Conservation (phyloP, 2,113 vertebrate species). For the Larimichthys crocea region DNA sequence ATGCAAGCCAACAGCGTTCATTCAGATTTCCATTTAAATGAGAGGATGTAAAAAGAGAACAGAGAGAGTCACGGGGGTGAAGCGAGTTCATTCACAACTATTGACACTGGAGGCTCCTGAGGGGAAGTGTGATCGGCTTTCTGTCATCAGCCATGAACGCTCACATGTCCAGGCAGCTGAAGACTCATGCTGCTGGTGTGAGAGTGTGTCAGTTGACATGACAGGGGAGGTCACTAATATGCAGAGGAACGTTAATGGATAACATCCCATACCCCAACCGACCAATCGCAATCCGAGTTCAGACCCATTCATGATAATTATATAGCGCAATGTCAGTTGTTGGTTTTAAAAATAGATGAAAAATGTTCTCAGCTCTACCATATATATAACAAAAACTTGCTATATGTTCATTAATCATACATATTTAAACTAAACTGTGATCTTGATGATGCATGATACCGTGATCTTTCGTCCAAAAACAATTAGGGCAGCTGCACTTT, state of each 20-base stretch:
- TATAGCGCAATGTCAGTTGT: not conserved
- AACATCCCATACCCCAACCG: constrained; percentile 23
- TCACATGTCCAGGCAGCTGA: constrained; percentile 66
- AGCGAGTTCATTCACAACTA: constrained; percentile 70
- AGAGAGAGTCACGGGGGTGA: constrained; percentile 7
- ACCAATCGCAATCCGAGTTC: constrained; percentile 21
- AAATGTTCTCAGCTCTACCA: not conserved
- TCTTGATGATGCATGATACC: not conserved
- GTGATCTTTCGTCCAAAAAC: not conserved
- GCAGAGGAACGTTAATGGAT: constrained; percentile 22
- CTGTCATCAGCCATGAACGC: constrained; percentile 70
- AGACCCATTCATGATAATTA: not conserved
- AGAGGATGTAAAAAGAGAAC: not conserved
- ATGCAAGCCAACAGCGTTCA: not conserved
- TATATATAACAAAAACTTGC: not conserved
- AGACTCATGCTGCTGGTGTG: constrained; percentile 36
- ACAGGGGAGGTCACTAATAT: constrained; percentile 39
- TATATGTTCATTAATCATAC: not conserved
- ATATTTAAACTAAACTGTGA: no score
- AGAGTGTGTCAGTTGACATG: constrained; percentile 45
- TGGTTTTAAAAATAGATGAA: not conserved
- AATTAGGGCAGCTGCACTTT: not conserved
- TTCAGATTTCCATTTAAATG: not conserved
- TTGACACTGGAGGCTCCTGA: constrained; percentile 58
- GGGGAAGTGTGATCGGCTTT: constrained; percentile 67